These are phyloP conservation scores for Hermaeophaga mercurialis DNA, from an alignment of 2,888 invertebrate species.

Conservation along the genomic window DNA sequence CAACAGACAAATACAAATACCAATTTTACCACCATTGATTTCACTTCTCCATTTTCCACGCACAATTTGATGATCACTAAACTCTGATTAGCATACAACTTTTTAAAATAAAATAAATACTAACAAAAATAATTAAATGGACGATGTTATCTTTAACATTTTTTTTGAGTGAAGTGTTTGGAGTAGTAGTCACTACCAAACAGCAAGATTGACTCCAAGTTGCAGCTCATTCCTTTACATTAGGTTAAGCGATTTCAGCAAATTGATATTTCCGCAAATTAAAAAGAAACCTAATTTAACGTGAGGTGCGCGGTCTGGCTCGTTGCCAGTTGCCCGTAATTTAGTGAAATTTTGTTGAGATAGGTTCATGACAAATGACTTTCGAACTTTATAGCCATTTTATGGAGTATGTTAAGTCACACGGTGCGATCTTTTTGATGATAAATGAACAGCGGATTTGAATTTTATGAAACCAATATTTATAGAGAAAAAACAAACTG, in stretches of 20 bases:
- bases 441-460: too few relatives aligned
- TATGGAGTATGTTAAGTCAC: not conserved
- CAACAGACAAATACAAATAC: too few relatives aligned
- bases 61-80: too few relatives aligned
- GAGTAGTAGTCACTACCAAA: conserved; percentile 1
- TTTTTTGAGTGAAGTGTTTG: too few relatives aligned
- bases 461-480: too few relatives aligned
- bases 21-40: too few relatives aligned
- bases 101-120: too few relatives aligned
- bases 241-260: conserved; percentile 13
- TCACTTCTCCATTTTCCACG: too few relatives aligned
- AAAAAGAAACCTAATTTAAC: conserved; percentile 19
- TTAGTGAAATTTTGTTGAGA: conserved; percentile 19
- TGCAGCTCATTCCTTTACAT: not conserved
- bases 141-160: too few relatives aligned
- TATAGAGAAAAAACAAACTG: too few relatives aligned
- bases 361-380: conserved; percentile 16
- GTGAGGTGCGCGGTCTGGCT: conserved; percentile 16
- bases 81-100: too few relatives aligned
- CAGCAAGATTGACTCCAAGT: not conserved
- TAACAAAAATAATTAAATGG: too few relatives aligned
- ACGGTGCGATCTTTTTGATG: not conserved
- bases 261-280: conserved; percentile 21
- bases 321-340: conserved; percentile 11
- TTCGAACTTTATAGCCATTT: not conserved